A percentile compares a stretch with the other conserved stretches of the same genome.
These are phyloP conservation scores for Salarias fasciatus DNA, from an alignment of 2,797 vertebrate species.

Conservation along the genomic window DNA sequence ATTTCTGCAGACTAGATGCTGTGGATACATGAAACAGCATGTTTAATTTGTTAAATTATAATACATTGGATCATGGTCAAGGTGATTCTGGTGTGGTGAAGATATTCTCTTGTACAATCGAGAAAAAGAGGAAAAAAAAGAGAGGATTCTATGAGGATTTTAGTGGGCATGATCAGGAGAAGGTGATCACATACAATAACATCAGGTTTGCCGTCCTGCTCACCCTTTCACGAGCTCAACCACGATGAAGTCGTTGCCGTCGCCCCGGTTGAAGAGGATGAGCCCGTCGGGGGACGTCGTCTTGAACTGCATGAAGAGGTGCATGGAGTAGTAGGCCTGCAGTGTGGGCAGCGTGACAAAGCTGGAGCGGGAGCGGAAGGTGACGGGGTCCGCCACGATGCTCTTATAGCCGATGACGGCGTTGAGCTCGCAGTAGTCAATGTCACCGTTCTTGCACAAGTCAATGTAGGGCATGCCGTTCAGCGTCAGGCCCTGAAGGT, in stretches of 20 bases:
- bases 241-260: constrained; percentile 94
- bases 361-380: constrained; percentile 90
- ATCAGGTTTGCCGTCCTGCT: constrained; percentile 52
- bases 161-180: neutral
- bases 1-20: constrained; percentile 12
- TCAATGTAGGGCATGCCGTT: constrained; percentile 93
- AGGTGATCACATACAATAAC: neutral
- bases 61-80: no score
- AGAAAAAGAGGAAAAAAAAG: no score
- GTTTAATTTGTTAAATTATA: no score
- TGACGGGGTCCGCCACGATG: constrained; percentile 93
- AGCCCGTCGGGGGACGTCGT: constrained; percentile 92
- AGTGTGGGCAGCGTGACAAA: constrained; percentile 91
- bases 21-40: no score
- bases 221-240: constrained; percentile 97
- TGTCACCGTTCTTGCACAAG: constrained; percentile 95
- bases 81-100: no score
- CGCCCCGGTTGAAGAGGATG: constrained; percentile 94
- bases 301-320: constrained; percentile 98
- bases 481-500: constrained; percentile 90
- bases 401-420: constrained; percentile 89
- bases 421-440: constrained; percentile 94
- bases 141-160: no score
- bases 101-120: no score
- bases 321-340: constrained; percentile 94